phyloP scores from a whole-genome alignment of 2,888 invertebrate genomes.

The Dryobota labecula region DNA sequence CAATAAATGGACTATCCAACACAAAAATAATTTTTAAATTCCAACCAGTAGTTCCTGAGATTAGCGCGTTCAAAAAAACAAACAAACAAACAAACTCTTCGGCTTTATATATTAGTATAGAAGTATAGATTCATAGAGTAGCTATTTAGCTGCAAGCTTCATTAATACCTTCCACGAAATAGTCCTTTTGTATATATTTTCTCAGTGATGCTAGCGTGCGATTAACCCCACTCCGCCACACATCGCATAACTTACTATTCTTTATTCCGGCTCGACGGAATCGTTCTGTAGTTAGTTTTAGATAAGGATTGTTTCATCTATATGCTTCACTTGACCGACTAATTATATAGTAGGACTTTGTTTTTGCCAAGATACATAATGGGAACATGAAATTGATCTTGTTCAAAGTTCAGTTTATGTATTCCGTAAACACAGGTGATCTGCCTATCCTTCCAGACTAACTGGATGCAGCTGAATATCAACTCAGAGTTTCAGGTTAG shows the following conservation, averaged over 20 bases:
- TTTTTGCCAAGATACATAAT: not conserved
- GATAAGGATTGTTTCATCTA: constrained; percentile 31
- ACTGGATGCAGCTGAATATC: not conserved
- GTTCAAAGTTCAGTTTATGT: not conserved
- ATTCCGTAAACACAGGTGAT: not conserved
- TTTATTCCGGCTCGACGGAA: constrained; percentile 40
- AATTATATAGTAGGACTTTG: constrained; percentile 31
- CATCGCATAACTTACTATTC: constrained; percentile 49
- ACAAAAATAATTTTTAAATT: no score
- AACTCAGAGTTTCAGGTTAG: not conserved
- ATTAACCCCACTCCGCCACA: constrained; percentile 18
- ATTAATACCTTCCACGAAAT: no score
- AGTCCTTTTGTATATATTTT: constrained; percentile 8
- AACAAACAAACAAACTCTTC: no score
- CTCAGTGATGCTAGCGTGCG: constrained; percentile 6
- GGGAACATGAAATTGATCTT: not conserved
- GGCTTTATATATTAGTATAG: no score
- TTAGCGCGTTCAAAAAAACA: no score
- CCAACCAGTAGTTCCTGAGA: no score
- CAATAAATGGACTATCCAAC: no score
- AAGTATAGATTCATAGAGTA: no score
- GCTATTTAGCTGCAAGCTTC: no score
- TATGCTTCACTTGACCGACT: constrained; percentile 30
- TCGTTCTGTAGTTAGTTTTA: constrained; percentile 42
- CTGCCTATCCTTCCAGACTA: not conserved